Evolutionary conservation across 2,797 vertebrate species (phyloP).

Genomic region (Austrolebias charrua): DNA sequence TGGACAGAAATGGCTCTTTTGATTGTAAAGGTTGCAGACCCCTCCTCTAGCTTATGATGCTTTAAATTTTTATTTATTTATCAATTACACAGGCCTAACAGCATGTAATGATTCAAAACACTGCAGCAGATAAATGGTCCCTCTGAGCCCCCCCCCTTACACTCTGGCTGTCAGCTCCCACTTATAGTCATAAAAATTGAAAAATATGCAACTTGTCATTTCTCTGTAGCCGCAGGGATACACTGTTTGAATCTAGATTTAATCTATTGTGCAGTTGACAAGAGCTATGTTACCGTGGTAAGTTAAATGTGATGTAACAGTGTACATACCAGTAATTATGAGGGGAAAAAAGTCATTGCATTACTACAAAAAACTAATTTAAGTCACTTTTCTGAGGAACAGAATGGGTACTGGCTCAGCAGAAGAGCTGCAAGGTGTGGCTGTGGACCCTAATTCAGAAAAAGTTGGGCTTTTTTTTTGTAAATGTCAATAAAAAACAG

Average conservation of each 20-base stretch:
- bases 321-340: background rate
- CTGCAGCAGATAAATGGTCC: conserved; percentile 47
- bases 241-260: conserved; percentile 14
- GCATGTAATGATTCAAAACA: conserved; percentile 65
- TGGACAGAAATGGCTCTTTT: too few relatives aligned
- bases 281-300: background rate
- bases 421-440: conserved; percentile 19
- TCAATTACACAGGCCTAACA: conserved; percentile 54
- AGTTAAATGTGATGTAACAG: background rate
- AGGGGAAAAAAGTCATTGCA: background rate
- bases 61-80: conserved; percentile 29
- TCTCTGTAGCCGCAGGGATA: conserved; percentile 12
- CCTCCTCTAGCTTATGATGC: conserved; percentile 30
- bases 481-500: too few relatives aligned
- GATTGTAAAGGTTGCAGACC: too few relatives aligned
- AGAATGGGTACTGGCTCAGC: background rate
- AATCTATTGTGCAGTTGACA: conserved; percentile 12
- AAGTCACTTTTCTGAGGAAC: background rate
- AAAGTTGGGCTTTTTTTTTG: too few relatives aligned
- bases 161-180: conserved; percentile 30
- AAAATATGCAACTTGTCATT: conserved; percentile 36
- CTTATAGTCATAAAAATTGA: conserved; percentile 20
- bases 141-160: conserved; percentile 29
- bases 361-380: background rate
- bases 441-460: background rate